A percentile compares a stretch with the other conserved stretches of the same genome.
Conservation (phyloP, 2,888 invertebrate species). For the Pandemis corylana region DNA sequence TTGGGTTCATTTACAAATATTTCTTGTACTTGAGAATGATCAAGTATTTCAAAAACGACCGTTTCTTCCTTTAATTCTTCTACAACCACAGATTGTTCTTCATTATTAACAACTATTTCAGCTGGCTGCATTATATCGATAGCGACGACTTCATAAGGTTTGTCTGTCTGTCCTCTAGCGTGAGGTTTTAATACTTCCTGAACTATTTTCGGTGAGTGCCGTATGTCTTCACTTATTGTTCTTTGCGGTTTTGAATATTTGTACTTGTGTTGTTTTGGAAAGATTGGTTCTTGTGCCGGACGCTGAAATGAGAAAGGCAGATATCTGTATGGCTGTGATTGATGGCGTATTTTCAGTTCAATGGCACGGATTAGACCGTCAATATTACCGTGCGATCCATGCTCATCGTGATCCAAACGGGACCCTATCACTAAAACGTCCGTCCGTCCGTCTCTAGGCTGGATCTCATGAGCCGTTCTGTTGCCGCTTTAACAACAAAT, state of each 20-base stretch:
- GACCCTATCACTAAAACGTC: too few relatives aligned
- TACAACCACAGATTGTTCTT: slow-evolving; percentile 25
- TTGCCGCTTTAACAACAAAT: too few relatives aligned
- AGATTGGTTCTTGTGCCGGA: slow-evolving; percentile 46
- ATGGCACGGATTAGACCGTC: too few relatives aligned
- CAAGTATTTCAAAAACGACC: slow-evolving; percentile 28
- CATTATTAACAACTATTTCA: slow-evolving; percentile 28
- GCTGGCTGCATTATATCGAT: slow-evolving; percentile 23
- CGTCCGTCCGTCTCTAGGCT: too few relatives aligned
- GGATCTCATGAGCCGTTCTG: too few relatives aligned
- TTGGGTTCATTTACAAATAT: slow-evolving; percentile 16
- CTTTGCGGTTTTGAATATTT: slow-evolving; percentile 44
- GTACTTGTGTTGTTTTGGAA: slow-evolving; percentile 32
- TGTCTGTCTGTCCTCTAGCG: slow-evolving; percentile 5
- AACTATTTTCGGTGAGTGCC: slow-evolving; percentile 61
- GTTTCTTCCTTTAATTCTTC: slow-evolving; percentile 28
- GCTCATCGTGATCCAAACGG: too few relatives aligned
- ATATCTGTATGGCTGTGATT: neutral
- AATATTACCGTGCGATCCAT: too few relatives aligned
- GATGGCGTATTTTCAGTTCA: too few relatives aligned
- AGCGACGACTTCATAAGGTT: slow-evolving; percentile 26
- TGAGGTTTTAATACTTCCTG: slow-evolving; percentile 58
- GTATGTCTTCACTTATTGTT: slow-evolving; percentile 43
- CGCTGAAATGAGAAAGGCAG: slow-evolving; percentile 51
- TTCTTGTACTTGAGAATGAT: slow-evolving; percentile 5